These are phyloP conservation scores for Brachystomella parvula DNA, from an alignment of 1,140 invertebrate genomes.

Conservation along the genomic window DNA sequence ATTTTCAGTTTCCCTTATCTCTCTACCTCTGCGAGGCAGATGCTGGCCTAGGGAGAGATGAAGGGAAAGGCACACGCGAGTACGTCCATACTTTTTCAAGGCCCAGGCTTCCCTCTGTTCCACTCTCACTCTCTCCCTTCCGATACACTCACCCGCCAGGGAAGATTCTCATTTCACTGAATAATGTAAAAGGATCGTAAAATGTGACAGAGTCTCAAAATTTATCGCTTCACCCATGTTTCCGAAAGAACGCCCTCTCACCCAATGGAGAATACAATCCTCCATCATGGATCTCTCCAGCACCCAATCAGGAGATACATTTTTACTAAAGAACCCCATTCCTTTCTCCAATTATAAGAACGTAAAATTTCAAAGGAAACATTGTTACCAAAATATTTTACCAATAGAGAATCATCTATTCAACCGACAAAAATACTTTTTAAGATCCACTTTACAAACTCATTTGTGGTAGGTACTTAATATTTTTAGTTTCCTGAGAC, in stretches of 20 bases:
- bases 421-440: slow-evolving; percentile 1
- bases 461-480: slow-evolving; percentile 1
- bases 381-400: background rate
- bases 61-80: too few species aligned
- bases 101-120: too few species aligned
- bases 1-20: too few species aligned
- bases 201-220: slow-evolving; percentile 32
- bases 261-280: slow-evolving; percentile 22
- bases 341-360: background rate
- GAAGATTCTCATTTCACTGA: too few species aligned
- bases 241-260: slow-evolving; percentile 18
- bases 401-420: background rate
- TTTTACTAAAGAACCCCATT: background rate
- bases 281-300: slow-evolving; percentile 31
- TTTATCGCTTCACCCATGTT: slow-evolving; percentile 37
- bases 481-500: background rate
- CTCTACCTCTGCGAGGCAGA: too few species aligned
- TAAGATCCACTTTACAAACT: background rate
- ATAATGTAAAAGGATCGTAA: too few species aligned
- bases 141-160: background rate
- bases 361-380: background rate
- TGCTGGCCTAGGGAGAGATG: too few species aligned
- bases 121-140: too few species aligned
- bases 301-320: too few species aligned
- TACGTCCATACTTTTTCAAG: too few species aligned